Evolutionary conservation across 2,888 invertebrate genomes (phyloP).

Genomic region (Leucoma salicis): DNA sequence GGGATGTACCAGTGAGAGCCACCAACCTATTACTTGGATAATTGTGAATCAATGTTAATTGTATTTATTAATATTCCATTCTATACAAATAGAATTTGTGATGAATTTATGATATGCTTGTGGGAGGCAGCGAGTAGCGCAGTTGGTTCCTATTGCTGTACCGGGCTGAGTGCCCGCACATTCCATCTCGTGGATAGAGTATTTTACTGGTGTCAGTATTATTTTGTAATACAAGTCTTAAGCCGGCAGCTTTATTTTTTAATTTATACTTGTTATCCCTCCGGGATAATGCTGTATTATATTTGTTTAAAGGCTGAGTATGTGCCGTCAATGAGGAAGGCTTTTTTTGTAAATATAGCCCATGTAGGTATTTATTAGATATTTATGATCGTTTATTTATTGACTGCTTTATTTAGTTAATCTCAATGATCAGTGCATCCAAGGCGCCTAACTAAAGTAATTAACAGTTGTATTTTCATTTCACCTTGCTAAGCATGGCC

Average conservation of each 20-base stretch:
- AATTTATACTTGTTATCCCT: constrained; percentile 79
- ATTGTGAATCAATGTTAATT: constrained; percentile 73
- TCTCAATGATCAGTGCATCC: constrained; percentile 60
- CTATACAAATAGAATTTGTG: constrained; percentile 70
- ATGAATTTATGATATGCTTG: constrained; percentile 61
- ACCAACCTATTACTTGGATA: constrained; percentile 49
- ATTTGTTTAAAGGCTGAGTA: constrained; percentile 77
- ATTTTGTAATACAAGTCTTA: constrained; percentile 79
- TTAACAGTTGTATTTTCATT: constrained; percentile 74
- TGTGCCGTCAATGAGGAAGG: constrained; percentile 70
- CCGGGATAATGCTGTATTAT: constrained; percentile 80
- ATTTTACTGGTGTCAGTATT: constrained; percentile 81
- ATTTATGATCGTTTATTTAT: constrained; percentile 83
- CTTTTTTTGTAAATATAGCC: constrained; percentile 81
- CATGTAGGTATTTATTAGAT: constrained; percentile 83
- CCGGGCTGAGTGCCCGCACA: constrained; percentile 62
- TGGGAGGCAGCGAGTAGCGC: constrained; percentile 63
- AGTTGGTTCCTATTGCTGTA: constrained; percentile 62
- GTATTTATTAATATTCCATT: constrained; percentile 73
- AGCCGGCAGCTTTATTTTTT: constrained; percentile 81
- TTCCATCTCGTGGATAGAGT: constrained; percentile 75
- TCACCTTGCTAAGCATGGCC: constrained; percentile 78
- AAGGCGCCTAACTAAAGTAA: constrained; percentile 62
- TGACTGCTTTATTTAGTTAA: constrained; percentile 82
- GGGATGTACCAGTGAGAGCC: constrained; percentile 38